phyloP scores from a whole-genome alignment of 2,797 vertebrate genomes.

The Florisuga fusca region DNA sequence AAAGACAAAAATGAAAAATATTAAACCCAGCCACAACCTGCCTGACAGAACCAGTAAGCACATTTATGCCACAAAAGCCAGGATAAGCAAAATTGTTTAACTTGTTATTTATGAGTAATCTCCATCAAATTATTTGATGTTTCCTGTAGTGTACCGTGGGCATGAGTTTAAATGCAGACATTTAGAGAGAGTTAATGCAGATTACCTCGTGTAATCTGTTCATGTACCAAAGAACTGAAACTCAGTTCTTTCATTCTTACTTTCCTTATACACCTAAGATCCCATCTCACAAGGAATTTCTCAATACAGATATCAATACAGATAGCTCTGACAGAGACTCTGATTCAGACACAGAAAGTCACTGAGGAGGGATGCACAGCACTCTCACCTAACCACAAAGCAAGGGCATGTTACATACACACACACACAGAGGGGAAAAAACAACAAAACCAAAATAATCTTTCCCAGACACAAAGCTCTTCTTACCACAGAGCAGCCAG shows the following conservation, averaged over 20 bases:
- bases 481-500: not conserved
- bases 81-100: not conserved
- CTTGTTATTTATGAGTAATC: not conserved
- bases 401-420: not conserved
- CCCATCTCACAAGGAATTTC: not conserved
- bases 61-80: not conserved
- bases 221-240: not conserved
- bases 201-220: not conserved
- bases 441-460: not conserved
- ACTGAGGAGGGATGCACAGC: not conserved
- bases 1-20: rapidly evolving
- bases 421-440: not conserved
- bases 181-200: not conserved
- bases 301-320: not conserved
- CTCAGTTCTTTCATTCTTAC: not conserved
- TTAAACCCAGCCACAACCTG: not conserved
- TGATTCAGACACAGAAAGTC: not conserved
- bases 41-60: not conserved
- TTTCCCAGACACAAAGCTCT: not conserved
- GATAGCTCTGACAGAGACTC: not conserved
- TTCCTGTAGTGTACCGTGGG: not conserved
- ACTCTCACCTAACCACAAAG: not conserved
- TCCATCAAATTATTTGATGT: not conserved
- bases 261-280: not conserved
- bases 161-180: not conserved